Conservation (phyloP, 2,113 vertebrate species). For the Lycaon pictus region DNA sequence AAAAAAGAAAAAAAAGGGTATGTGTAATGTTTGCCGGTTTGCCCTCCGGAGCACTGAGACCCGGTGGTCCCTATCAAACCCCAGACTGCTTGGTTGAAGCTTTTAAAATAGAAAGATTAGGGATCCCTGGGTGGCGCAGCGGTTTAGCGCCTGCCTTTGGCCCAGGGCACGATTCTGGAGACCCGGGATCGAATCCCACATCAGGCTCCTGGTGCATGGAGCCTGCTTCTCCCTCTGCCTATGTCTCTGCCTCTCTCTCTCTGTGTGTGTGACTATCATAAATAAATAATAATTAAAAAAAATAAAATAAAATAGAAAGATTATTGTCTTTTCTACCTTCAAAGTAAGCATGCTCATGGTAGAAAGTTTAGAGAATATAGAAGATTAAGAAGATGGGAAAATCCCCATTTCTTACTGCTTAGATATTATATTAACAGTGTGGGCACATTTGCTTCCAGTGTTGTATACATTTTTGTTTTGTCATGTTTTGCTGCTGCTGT, state of each 20-base stretch:
- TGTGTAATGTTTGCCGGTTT: neutral
- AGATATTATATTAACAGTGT: neutral
- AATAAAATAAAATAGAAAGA: neutral
- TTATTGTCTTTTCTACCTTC: neutral
- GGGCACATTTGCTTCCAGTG: neutral
- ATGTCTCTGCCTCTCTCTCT: too few species aligned
- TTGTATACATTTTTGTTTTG: neutral
- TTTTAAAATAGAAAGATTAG: neutral
- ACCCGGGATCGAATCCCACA: too few species aligned
- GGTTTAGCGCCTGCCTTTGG: too few species aligned
- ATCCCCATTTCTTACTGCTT: neutral
- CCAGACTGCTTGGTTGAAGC: neutral
- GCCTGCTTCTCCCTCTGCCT: too few species aligned
- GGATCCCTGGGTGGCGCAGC: too few species aligned
- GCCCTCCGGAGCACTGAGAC: neutral
- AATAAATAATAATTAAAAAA: too few species aligned
- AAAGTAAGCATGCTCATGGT: neutral
- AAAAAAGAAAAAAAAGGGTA: too few species aligned
- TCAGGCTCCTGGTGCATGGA: too few species aligned
- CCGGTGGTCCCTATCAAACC: too few species aligned
- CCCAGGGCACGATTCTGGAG: too few species aligned
- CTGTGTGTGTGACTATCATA: too few species aligned
- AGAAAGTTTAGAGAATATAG: neutral
- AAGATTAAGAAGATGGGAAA: neutral
- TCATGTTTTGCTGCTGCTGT: neutral